A percentile compares a stretch with the other conserved stretches of the same genome.
Evolutionary conservation across 2,888 invertebrate genomes (phyloP).

Genomic region (Drosophila greeni): DNA sequence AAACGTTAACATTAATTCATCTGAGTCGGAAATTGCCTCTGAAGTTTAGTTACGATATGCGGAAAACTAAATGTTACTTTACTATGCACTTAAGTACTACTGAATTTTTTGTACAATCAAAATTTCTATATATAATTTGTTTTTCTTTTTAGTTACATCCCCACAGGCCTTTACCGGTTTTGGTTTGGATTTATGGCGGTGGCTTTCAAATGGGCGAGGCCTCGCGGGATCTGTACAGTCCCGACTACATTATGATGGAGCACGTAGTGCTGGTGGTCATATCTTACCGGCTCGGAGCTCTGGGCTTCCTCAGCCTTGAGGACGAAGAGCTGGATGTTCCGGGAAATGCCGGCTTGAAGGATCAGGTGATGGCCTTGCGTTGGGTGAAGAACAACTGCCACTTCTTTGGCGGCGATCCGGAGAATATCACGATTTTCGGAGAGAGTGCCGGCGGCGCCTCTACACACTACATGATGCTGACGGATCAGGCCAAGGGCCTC

Average conservation of each 20-base stretch:
- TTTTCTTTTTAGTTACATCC: conserved; percentile 67
- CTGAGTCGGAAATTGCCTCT: not conserved
- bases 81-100: not conserved
- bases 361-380: conserved; percentile 80
- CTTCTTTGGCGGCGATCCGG: conserved; percentile 80
- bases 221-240: conserved; percentile 78
- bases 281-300: conserved; percentile 80
- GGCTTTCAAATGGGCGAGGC: conserved; percentile 80
- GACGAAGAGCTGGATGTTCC: conserved; percentile 79
- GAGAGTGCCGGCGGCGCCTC: conserved; percentile 80
- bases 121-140: too few species aligned
- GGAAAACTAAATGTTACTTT: not conserved
- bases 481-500: conserved; percentile 79
- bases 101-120: too few species aligned
- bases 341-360: conserved; percentile 81
- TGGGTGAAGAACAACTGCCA: conserved; percentile 80
- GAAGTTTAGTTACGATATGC: not conserved
- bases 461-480: conserved; percentile 79
- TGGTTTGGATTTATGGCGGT: conserved; percentile 81
- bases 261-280: conserved; percentile 80
- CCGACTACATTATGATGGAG: conserved; percentile 80
- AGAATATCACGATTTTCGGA: conserved; percentile 80
- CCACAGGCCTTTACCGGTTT: conserved; percentile 75
- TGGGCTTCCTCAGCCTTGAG: conserved; percentile 79
- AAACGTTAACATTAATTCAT: not conserved